A percentile compares a stretch with the other conserved stretches of the same genome.
Evolutionary conservation across 2,888 invertebrate species (phyloP).

Genomic region (Toxonevra muliebris): DNA sequence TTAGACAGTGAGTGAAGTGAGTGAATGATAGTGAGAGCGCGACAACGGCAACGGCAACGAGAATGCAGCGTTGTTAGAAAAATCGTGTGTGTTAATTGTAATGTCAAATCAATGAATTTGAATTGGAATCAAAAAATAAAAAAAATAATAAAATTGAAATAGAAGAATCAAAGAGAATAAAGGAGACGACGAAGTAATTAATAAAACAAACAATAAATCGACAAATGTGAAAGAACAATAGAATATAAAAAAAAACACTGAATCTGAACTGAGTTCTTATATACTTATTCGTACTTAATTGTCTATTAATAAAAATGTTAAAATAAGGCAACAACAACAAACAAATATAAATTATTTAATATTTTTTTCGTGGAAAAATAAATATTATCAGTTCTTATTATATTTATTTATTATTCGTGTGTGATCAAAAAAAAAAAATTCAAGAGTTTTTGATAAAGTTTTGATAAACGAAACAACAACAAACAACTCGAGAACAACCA

Average conservation of each 20-base stretch:
- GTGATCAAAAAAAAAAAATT: too few species aligned
- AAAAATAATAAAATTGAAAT: background rate
- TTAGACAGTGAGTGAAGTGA: background rate
- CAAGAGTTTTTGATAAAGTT: too few species aligned
- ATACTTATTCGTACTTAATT: constrained; percentile 7
- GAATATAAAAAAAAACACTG: constrained; percentile 18
- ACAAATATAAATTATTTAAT: background rate
- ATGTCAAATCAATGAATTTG: too few species aligned
- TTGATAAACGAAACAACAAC: background rate
- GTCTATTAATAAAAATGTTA: constrained; percentile 7
- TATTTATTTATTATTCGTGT: too few species aligned
- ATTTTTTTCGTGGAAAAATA: background rate
- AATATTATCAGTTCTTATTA: too few species aligned
- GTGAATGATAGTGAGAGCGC: too few species aligned
- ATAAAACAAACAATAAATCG: constrained; percentile 47
- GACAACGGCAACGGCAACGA: too few species aligned
- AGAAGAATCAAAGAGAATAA: background rate
- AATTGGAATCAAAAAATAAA: background rate
- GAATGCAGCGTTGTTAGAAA: too few species aligned
- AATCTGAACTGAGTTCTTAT: background rate
- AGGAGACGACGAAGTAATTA: background rate
- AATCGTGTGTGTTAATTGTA: too few species aligned
- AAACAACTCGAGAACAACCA: background rate
- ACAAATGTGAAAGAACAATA: constrained; percentile 39
- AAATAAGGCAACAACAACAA: constrained; percentile 8